Evolutionary conservation across 2,888 invertebrate genomes (phyloP), one percentile per base, ranked within the genome.

Genomic region (Eledona agricola): DNA sequence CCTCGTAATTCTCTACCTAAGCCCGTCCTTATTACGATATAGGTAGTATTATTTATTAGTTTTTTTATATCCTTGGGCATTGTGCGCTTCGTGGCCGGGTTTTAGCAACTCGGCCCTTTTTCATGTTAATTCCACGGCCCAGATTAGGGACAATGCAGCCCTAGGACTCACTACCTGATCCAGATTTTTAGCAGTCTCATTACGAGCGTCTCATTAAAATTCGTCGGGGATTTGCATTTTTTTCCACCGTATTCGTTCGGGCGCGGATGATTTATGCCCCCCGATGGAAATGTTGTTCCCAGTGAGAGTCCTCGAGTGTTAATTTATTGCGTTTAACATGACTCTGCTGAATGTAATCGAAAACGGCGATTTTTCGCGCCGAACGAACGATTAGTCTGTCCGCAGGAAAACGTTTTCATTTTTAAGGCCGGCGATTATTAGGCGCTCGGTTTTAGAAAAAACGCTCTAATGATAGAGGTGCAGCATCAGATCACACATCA

Each of bases 391-490:
- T 3, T 3, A 5, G 19, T 19, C 4, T 3, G 4, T 3, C 19
- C 4, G 3, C 19, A 5, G 19, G 19, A 19, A 19, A 4, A 5
- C 19, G 3, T 19, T 19, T 9, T n/a, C 15, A 5, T 29, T 16
- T 11, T 34, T 23, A 37, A 9, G 10, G 6, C 23, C 4, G 7
- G 13, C 13, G 47, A 47, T 47, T 47, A 47, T 37, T 37, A 37
- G 31, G 42, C 10, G 4, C 11, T 46, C 12, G 22, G 45, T 45
- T 45, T 35, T 10, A 37, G 47, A 49, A 49, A 32, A 29, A 42
- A 32, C 40, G 56, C 45, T 58, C 62, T 67, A 67, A 67, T 67
- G 62, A 66, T 55, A 66, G 61, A 55, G 47, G 53, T 55, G 56
- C 25, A 43, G 17, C 56, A 49, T 42, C 45, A 49, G 62, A 62